Base-by-base conservation (phyloP, 2,888 invertebrate genomes). In the Brassicogethes aeneus region DNA sequence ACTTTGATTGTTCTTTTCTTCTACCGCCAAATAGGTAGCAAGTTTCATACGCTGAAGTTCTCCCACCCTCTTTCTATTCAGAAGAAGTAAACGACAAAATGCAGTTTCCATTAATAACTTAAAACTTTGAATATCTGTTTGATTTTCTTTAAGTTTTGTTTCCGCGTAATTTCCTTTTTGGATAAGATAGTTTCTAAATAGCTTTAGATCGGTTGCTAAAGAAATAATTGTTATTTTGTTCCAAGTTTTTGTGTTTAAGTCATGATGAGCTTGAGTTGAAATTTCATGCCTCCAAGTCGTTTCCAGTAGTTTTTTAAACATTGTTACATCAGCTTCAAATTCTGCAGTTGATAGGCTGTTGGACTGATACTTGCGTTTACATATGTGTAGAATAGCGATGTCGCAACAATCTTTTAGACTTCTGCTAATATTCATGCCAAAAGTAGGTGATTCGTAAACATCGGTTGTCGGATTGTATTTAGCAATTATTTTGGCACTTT, bases 61-160 rank as follows among this genome's bases (percentile, higher is more conserved):
- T 8, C 50, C 52, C 35, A 46, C 39, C 2, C 49, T 33, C 39
- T 48, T 51, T 30, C 51, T 15, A 17, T 51, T 49, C 10, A 51
- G 29, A 33, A 49, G 34, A 10, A 50, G 3, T 29, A 42, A 44
- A n/a, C 16, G 17, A 31, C 23, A 23, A 23, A 7, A 23, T 7
- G 10, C 10, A 23, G 23, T 23, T 23, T 23, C 23, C 23, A 23
- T 23, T 23, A 23, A 23, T 7, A 10, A 7, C 23, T 23, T 23
- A 23, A 7, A 23, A 23, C 7, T 10, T 5, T 23, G 5, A 7
- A 23, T 23, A 23, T 23, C 23, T 7, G 7, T 23, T 7, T 23
- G 5, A 23, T 10, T 23, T 10, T 23, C 23, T 31, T 32, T 31
- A 2, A 43, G 17, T 16, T 40, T 35, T 17, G 38, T 13, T 31